These are phyloP conservation scores for Pagetopsis macropterus DNA, from an alignment of 2,797 vertebrate species.

Conservation along the genomic window DNA sequence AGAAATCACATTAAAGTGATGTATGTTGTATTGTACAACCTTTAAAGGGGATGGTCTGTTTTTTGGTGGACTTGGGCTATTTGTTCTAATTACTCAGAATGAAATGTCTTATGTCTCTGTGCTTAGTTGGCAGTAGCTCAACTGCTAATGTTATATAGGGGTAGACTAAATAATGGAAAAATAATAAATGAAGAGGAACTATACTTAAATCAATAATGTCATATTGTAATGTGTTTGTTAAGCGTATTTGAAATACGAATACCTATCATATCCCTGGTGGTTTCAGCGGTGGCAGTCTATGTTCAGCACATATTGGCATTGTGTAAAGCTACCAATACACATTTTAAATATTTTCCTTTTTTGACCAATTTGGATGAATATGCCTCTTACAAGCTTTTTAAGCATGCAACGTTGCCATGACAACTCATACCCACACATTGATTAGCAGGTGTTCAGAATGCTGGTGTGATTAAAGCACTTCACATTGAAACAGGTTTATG, in stretches of 20 bases:
- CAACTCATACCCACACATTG: not conserved
- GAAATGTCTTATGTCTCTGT: not conserved
- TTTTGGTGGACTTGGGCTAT: slow-evolving; percentile 13
- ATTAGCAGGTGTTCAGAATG: not conserved
- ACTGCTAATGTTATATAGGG: slow-evolving; percentile 3
- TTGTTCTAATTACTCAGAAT: slow-evolving; percentile 25
- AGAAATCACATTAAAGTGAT: slow-evolving; percentile 41
- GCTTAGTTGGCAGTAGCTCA: not conserved
- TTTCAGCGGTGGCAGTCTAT: not conserved
- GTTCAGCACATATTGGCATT: not conserved
- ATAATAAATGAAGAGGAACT: not conserved
- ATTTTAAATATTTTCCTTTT: not conserved
- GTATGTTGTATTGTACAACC: slow-evolving; percentile 30
- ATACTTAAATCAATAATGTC: not conserved
- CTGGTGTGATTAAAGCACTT: not conserved
- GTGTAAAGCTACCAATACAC: not conserved
- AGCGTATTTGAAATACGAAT: not conserved
- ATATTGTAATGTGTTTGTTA: not conserved
- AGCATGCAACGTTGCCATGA: not conserved
- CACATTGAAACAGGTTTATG: not conserved
- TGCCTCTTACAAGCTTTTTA: not conserved
- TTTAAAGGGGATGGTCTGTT: slow-evolving; percentile 4
- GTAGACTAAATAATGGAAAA: slow-evolving; percentile 5
- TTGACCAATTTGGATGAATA: not conserved
- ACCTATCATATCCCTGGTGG: not conserved